A percentile compares a stretch with the other conserved stretches of the same genome.
phyloP scores from a whole-genome alignment of 2,797 vertebrate genomes.

The Muscicapa striata region DNA sequence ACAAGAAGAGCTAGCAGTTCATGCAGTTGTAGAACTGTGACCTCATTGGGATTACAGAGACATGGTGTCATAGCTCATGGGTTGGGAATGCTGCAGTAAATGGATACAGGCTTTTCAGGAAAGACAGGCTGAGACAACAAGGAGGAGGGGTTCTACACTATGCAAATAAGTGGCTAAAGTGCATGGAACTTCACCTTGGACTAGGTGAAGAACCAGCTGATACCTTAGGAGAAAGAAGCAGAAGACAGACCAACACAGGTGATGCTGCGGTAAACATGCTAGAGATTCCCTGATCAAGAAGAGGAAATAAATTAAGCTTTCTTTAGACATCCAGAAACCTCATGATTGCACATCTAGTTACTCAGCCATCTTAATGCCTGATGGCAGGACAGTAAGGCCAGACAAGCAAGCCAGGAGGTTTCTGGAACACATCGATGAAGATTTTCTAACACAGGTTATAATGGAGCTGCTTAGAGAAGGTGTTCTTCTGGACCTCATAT shows the following conservation, averaged over 20 bases:
- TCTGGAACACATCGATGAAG: background rate
- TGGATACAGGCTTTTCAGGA: conserved; percentile 44
- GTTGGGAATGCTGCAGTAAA: background rate
- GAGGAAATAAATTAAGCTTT: background rate
- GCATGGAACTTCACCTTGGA: background rate
- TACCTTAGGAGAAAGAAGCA: background rate
- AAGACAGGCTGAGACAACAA: conserved; percentile 5
- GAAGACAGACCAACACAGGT: background rate
- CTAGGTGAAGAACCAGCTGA: background rate
- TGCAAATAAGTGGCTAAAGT: background rate
- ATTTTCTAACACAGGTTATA: background rate
- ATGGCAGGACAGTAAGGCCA: background rate
- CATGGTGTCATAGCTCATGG: background rate
- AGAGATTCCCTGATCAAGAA: background rate
- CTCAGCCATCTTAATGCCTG: background rate
- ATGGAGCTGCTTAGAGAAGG: background rate
- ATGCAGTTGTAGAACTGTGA: background rate
- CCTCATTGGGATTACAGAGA: background rate
- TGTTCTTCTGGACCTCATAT: background rate
- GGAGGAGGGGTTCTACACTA: background rate
- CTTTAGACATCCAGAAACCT: background rate
- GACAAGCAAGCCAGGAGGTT: background rate
- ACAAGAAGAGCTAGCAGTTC: background rate
- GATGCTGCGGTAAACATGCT: background rate
- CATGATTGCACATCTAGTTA: background rate